Evolutionary conservation across 2,113 vertebrate genomes (phyloP), one percentile per base, ranked within the genome.

Genomic region (Saguinus midas): DNA sequence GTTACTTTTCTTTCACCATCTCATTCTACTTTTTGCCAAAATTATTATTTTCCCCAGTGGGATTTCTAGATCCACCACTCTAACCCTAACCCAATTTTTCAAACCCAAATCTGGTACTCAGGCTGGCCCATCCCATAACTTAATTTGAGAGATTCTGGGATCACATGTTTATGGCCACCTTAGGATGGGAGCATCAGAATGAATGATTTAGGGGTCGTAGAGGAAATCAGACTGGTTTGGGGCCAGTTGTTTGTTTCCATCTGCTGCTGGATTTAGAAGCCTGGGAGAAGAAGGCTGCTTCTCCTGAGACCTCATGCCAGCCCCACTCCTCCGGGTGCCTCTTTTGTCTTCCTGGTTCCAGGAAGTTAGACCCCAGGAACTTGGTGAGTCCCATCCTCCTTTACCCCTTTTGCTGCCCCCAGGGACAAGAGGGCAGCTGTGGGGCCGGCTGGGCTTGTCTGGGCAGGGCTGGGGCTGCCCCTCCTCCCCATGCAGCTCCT

Each of bases 391-490:
- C 84, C 64, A 75, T 78, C 82, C 83, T 78, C 70, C 52, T 73
- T 17, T 40, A 32, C 48, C 43, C 80, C 55, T 61, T 27, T 16
- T 0, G 1, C 61, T 88, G 70, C 91, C 96, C 91, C 94, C 87
- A 86, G 92, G 97, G 94, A 83, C 91, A 91, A 87, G 66, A 98
- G 95, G 97, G 93, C 97, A 96, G 96, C 93, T 78, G 86, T 72
- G 61, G 61, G 93, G 96, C 97, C 12, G 55, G 98, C 97, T 90
- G 45, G 97, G 98, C 98, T 97, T 95, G 98, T 98, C 97, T 97
- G 96, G 97, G 96, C 98, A 98, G 89, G 97, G 96, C 95, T 37
- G 81, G 93, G 58, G 94, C 85, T 3, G 9, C 87, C 96, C 97
- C 94, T 92, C 95, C 97, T 89, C 90, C 68, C 48, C 45, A 78